Conservation (phyloP, 2,797 vertebrate genomes). For the Carapus acus region DNA sequence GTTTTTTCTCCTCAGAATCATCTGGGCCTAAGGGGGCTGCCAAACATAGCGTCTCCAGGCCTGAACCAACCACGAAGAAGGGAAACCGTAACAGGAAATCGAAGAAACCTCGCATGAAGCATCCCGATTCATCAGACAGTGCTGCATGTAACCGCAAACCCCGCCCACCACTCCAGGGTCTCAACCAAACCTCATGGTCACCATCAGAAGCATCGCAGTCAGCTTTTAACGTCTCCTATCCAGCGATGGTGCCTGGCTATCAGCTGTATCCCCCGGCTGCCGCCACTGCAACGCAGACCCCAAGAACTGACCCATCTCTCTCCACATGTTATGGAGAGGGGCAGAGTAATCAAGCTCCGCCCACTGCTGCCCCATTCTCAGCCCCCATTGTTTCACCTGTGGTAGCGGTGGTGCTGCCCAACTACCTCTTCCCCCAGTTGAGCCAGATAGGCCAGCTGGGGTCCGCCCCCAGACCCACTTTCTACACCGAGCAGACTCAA, state of each 20-base stretch:
- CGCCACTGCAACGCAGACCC: slow-evolving; percentile 48
- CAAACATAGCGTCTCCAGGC: slow-evolving; percentile 63
- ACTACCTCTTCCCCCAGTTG: slow-evolving; percentile 76
- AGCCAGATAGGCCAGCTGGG: slow-evolving; percentile 61
- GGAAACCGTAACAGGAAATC: slow-evolving; percentile 80
- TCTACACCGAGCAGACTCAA: slow-evolving; percentile 69
- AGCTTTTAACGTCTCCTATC: slow-evolving; percentile 79
- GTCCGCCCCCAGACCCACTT: slow-evolving; percentile 58
- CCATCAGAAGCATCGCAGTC: slow-evolving; percentile 82
- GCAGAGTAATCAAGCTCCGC: slow-evolving; percentile 61
- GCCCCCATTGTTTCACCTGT: slow-evolving; percentile 80
- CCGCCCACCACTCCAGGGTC: slow-evolving; percentile 76
- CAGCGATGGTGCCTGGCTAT: slow-evolving; percentile 78
- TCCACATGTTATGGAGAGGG: slow-evolving; percentile 65
- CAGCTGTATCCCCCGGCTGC: slow-evolving; percentile 74
- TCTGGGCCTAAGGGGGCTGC: slow-evolving; percentile 56
- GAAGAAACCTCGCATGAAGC: slow-evolving; percentile 80
- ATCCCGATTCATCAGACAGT: slow-evolving; percentile 83
- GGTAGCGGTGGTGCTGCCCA: slow-evolving; percentile 83
- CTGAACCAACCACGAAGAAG: slow-evolving; percentile 75
- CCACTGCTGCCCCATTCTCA: slow-evolving; percentile 67
- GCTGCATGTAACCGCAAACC: slow-evolving; percentile 76
- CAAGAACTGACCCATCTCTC: slow-evolving; percentile 61
- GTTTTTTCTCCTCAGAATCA: slow-evolving; percentile 25
- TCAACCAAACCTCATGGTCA: slow-evolving; percentile 87